A percentile compares a stretch with the other conserved stretches of the same genome.
Evolutionary conservation across 2,888 invertebrate species (phyloP).

Genomic region (Pandemis heparana): DNA sequence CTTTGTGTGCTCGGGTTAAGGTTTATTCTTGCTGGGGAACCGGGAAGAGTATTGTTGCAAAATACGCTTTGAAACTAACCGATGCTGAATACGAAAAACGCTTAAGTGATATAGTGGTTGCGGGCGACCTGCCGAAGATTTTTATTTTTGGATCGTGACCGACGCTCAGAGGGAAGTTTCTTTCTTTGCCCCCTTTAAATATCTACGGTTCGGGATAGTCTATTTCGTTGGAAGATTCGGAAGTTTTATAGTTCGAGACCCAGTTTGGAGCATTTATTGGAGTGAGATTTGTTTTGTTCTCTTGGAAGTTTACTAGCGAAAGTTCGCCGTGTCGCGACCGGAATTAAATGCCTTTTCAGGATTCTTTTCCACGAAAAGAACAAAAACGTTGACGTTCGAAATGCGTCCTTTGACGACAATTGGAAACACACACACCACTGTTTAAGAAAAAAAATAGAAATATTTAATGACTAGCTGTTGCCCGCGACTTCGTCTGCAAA

Average conservation of each 20-base stretch:
- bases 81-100: slow-evolving; percentile 60
- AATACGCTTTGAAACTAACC: slow-evolving; percentile 52
- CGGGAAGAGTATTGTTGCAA: slow-evolving; percentile 23
- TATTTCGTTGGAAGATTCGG: slow-evolving; percentile 1
- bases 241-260: slow-evolving; percentile 29
- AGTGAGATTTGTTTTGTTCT: slow-evolving; percentile 32
- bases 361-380: not conserved
- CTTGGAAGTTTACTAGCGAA: slow-evolving; percentile 9
- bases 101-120: slow-evolving; percentile 57
- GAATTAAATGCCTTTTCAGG: slow-evolving; percentile 7
- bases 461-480: no score
- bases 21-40: slow-evolving; percentile 22
- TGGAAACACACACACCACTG: no score
- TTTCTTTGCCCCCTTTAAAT: slow-evolving; percentile 19
- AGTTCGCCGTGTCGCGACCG: slow-evolving; percentile 18
- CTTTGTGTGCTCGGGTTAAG: slow-evolving; percentile 7
- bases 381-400: not conserved
- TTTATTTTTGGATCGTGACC: slow-evolving; percentile 38
- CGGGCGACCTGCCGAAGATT: slow-evolving; percentile 32
- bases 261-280: slow-evolving; percentile 25
- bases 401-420: no score
- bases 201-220: slow-evolving; percentile 16
- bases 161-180: not conserved
- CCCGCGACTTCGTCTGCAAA: no score
- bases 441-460: no score